Base-by-base conservation (phyloP, 1,140 invertebrate genomes). In the Cherax destructor region DNA sequence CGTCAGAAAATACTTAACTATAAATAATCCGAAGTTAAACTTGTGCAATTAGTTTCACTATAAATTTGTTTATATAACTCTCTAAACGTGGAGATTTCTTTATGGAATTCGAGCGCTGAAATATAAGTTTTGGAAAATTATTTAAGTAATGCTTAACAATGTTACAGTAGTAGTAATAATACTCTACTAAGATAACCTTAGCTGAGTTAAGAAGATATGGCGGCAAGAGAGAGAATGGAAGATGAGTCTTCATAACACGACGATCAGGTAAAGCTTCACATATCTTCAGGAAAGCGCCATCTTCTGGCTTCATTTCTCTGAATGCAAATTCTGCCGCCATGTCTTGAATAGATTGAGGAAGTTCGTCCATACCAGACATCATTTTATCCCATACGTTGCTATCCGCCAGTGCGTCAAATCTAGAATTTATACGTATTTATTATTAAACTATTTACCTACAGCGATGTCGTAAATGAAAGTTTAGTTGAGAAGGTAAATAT, bases 181-280 rank as follows among this genome's bases (percentile, higher is more conserved):
- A 69, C 21, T 41, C 30, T 41, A 69, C 21, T 5, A 18, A n/a
- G 49, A 52, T 72, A 6, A 90, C 88, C 81, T 90, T 90, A 52
- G 88, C 81, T 4, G 69, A 84, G 56, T 90, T 81, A 16, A 90
- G 81, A 7, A 90, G 72, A n/a, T 83, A 16, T 7, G 88, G 88
- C 10, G 88, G 9, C 65, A 90, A 4, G 18, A 90, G 88, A 13
- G 72, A 90, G 11, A 90, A 24, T 1, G 88, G 88, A 18, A 90
- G 72, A 41, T 90, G 88, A 21, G 69, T 84, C 52, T 90, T 90
- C 16, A 90, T 90, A 47, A 61, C 77, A 7, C 88, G 47, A 47
- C 50, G 80, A 16, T 84, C 88, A n/a, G 88, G 78, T n/a, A 41
- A 47, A 0, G 56, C 9, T 3, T 76, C 80, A 13, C 50, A 16